Evolutionary conservation across 1,140 invertebrate species (phyloP), one percentile per base, ranked within the genome.

Genomic region (Phocides pigmalion): DNA sequence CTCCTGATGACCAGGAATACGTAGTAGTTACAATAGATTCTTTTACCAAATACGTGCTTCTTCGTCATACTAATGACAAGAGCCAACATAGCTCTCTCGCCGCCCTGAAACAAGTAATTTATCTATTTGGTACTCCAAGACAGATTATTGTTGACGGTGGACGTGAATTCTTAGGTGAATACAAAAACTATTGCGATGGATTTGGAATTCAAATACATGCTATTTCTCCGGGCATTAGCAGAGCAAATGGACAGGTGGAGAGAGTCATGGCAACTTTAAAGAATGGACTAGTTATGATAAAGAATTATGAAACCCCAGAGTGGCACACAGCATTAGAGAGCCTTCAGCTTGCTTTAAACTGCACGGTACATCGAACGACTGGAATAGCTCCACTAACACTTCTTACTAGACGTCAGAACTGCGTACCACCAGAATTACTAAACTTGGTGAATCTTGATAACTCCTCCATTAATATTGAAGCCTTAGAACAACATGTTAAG

Each of bases 21-120:
- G 70, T 76, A 0, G 44, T 91, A 5, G 81, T 83, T 0, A 66
- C 72, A 0, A 63, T 91, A 0, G 89, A 91, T 17, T 79, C 50
- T 0, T 53, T 20, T 5, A 37, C 32, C 0, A 85, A 72, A 47
- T 82, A 72, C 32, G 53, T 77, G 14, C 58, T 79, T 9, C 15
- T 81, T 0, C 5, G 47, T 35, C 14, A 70, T 16, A 2, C 70
- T 2, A 79, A 17, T 16, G 49, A 75, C 11, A 79, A 77, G 16
- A 76, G 25, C 19, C 69, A 28, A 35, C 9, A 37, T 11, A 68
- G 69, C 53, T 70, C 61, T 0, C 22, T 82, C 0, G 62, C 54
- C 11, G 70, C 72, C 0, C 25, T 82, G 1, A 78, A 79, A 62
- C 62, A 54, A 4, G 12, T 19, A 1, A 50, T 82, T 0, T 62